These are phyloP conservation scores for Phalacrocorax aristotelis DNA, from an alignment of 2,113 vertebrate species.

Conservation along the genomic window DNA sequence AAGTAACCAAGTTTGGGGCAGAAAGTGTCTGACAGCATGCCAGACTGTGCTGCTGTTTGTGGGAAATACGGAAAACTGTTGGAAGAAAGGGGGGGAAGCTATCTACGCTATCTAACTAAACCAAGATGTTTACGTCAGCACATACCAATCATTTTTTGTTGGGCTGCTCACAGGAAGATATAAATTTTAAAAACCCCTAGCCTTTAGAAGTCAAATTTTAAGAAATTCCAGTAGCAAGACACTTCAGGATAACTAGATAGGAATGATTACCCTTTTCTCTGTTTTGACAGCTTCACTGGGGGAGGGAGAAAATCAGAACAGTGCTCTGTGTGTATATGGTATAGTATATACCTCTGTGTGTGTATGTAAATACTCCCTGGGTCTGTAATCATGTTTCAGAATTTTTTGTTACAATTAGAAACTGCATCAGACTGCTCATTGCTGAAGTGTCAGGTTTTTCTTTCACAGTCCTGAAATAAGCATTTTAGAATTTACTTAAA, in stretches of 20 bases:
- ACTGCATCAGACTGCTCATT: background rate
- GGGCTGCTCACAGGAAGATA: slow-evolving; percentile 24
- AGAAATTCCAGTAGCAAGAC: background rate
- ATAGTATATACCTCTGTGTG: background rate
- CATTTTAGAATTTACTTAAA: background rate
- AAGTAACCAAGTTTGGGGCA: background rate
- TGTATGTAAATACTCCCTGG: background rate
- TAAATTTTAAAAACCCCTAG: background rate
- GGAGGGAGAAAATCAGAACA: background rate
- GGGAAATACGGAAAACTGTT: slow-evolving; percentile 32
- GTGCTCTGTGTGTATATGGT: background rate
- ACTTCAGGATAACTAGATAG: background rate
- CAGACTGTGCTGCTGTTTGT: slow-evolving; percentile 38
- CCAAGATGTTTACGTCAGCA: slow-evolving; percentile 64
- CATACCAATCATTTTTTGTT: slow-evolving; percentile 43
- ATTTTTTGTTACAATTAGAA: background rate
- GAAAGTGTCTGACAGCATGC: background rate
- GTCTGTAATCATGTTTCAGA: background rate
- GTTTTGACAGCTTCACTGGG: background rate
- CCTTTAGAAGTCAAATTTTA: background rate
- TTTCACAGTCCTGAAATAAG: background rate
- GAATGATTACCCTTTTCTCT: background rate
- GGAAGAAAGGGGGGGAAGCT: background rate
- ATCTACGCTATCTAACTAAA: background rate
- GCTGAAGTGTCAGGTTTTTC: background rate